Base-by-base conservation (phyloP, 2,797 vertebrate species). In the Trichosurus vulpecula region DNA sequence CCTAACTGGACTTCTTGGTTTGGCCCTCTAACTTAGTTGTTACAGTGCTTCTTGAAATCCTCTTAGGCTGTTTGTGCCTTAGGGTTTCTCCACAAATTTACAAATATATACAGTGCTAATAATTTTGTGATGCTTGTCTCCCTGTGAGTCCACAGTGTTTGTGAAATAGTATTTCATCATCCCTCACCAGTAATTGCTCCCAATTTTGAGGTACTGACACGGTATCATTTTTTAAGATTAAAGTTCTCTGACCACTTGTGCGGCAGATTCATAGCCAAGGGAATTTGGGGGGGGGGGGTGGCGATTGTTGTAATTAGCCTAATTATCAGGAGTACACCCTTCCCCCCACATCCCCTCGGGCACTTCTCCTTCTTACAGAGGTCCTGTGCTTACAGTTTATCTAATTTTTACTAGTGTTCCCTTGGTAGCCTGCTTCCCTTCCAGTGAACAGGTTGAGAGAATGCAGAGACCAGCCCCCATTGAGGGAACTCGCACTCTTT, bases 301-400 rank as follows among this genome's bases (percentile, higher is more conserved):
- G 22, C 10, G 41, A 10, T 81, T 81, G 22, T 87, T 27, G 14
- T 87, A 87, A 51, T 81, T 81, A 81, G n/a, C 11, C 41, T 81
- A 81, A 47, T 47, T 81, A 81, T 27, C 29, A 25, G 91, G 55
- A 41, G 91, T 25, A 30, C 9, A 22, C 10, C 3, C 51, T 25
- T 6, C 35, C 51, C 5, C 30, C 0, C 0, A 0, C 51, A 14
- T 25, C 6, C n/a, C 90, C 16, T 52, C 27, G 3, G n/a, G 53
- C 52, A 54, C 35, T 19, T 90, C 41, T 66, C 41, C 89, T 35
- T 35, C 90, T 55, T n/a, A n/a, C 31, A 9, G n/a, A 35, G 31
- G 10, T 53, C 10, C 90, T 27, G 13, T 41, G 52, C 90, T 54
- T 19, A 51, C 41, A 35, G 74, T 87, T 87, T 87, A 51, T 87